These are phyloP conservation scores for Apamea crenata DNA, from an alignment of 2,888 invertebrate species.

Conservation along the genomic window DNA sequence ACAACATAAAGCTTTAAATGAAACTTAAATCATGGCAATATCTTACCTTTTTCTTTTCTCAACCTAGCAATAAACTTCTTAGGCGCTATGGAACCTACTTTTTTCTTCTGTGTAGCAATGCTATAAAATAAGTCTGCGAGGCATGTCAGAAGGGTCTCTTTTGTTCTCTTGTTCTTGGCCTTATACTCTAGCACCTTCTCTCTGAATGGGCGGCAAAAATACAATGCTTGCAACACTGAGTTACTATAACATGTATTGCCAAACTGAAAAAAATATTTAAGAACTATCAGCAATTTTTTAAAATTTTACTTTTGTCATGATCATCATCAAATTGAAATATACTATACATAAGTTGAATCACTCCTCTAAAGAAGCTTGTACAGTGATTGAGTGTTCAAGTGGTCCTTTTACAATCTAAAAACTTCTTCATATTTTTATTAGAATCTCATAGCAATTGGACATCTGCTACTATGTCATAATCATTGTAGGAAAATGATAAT, in stretches of 20 bases:
- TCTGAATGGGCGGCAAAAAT: constrained; percentile 99
- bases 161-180: constrained; percentile 98
- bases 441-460: constrained; percentile 24
- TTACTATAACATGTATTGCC: constrained; percentile 99
- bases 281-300: not conserved
- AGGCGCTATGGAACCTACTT: constrained; percentile 99
- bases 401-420: not conserved
- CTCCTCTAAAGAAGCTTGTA: constrained; percentile 5
- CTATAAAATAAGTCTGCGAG: constrained; percentile 99
- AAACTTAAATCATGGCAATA: not conserved
- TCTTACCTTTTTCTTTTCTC: constrained; percentile 98
- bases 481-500: constrained; percentile 45
- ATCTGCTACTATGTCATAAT: constrained; percentile 33
- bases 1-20: not conserved
- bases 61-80: constrained; percentile 99
- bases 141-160: constrained; percentile 99
- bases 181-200: constrained; percentile 99
- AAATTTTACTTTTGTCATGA: not conserved
- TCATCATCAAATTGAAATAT: constrained; percentile 4
- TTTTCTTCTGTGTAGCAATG: constrained; percentile 99
- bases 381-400: constrained; percentile 1
- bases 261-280: constrained; percentile 92
- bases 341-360: not conserved
- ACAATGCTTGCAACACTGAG: constrained; percentile 99
- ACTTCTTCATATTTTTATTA: not conserved